These are phyloP conservation scores for Camponotus fellah DNA, from an alignment of 2,888 invertebrate genomes.

Conservation along the genomic window DNA sequence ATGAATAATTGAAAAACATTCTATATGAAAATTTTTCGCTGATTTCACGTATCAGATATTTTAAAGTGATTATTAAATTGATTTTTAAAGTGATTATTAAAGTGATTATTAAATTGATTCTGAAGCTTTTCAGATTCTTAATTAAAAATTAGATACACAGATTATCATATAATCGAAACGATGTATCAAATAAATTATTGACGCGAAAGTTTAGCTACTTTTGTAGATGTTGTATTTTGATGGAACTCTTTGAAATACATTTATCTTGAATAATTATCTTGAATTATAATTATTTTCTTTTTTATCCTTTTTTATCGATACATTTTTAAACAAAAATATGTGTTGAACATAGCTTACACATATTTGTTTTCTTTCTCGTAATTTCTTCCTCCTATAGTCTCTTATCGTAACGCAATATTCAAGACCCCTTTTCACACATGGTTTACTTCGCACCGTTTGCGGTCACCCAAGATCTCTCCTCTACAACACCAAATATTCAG, in stretches of 20 bases:
- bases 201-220: constrained; percentile 13
- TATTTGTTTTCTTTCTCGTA: not conserved
- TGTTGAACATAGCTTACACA: not conserved
- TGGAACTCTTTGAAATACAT: constrained; percentile 14
- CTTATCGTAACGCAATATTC: constrained; percentile 27
- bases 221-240: constrained; percentile 6
- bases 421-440: constrained; percentile 38
- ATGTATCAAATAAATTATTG: constrained; percentile 38
- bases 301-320: constrained; percentile 4
- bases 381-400: not conserved
- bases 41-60: not conserved
- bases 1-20: not conserved
- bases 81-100: no score
- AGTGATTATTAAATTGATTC: constrained; percentile 22
- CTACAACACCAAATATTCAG: constrained; percentile 37
- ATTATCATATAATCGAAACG: not conserved
- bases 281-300: constrained; percentile 18
- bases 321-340: constrained; percentile 16
- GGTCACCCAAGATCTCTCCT: constrained; percentile 39
- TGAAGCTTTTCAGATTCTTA: constrained; percentile 26
- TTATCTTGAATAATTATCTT: constrained; percentile 8
- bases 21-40: not conserved
- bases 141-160: constrained; percentile 23
- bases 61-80: constrained; percentile 22
- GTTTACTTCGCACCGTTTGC: constrained; percentile 21